Conservation (phyloP, 2,888 invertebrate species). For the Sinodicranocentrus sp. region DNA sequence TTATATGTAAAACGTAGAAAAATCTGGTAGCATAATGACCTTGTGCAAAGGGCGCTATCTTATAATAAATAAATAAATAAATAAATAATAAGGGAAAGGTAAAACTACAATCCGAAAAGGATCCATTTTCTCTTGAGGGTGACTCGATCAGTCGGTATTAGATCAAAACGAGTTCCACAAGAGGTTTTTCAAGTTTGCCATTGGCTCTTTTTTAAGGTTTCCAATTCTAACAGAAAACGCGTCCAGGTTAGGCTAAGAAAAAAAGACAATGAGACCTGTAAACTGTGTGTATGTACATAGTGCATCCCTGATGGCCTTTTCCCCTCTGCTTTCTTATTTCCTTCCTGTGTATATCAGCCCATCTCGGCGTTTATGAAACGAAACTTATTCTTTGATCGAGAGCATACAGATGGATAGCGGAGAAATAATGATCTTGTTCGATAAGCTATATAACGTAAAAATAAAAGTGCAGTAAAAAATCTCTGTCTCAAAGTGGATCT, state of each 20-base stretch:
- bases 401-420: conserved; percentile 19
- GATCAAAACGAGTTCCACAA: conserved; percentile 23
- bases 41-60: too few relatives aligned
- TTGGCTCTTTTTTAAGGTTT: conserved; percentile 36
- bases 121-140: conserved; percentile 44
- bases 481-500: too few relatives aligned
- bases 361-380: not conserved
- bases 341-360: not conserved
- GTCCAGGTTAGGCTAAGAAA: conserved; percentile 2
- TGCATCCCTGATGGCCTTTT: not conserved
- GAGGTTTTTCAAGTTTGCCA: conserved; percentile 41
- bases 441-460: conserved; percentile 45
- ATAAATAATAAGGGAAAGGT: conserved; percentile 36
- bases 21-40: too few relatives aligned
- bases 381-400: conserved; percentile 40
- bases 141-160: conserved; percentile 50
- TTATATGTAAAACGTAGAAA: too few relatives aligned
- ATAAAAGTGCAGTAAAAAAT: conserved; percentile 56
- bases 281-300: not conserved
- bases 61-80: too few relatives aligned
- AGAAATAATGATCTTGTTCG: conserved; percentile 59
- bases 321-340: not conserved
- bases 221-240: conserved; percentile 4
- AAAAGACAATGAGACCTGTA: conserved; percentile 7
- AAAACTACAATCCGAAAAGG: conserved; percentile 27